Conservation (phyloP, 2,888 invertebrate genomes). For the Coelopa pilipes region DNA sequence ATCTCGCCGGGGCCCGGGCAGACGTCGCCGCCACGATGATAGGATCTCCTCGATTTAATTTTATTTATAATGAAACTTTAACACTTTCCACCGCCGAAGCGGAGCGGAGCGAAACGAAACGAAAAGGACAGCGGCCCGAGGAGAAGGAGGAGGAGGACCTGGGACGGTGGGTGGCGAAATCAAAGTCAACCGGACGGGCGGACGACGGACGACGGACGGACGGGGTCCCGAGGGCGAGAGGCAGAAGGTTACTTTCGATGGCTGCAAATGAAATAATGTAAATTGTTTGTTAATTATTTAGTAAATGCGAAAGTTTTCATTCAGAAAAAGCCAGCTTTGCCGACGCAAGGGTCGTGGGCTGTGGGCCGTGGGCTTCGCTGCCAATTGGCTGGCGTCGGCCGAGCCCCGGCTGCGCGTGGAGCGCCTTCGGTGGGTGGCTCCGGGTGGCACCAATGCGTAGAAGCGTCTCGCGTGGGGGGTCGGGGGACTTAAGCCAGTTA, state of each 20-base stretch:
- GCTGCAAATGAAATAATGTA: slow-evolving; percentile 29
- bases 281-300: slow-evolving; percentile 31
- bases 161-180: neutral
- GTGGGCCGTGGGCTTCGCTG: neutral
- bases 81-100: neutral
- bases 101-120: neutral
- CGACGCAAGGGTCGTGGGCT: neutral
- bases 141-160: neutral
- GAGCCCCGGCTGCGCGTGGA: neutral
- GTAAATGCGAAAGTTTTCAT: slow-evolving; percentile 14
- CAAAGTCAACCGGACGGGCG: neutral
- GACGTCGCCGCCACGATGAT: neutral
- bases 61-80: slow-evolving; percentile 7
- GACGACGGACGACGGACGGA: neutral
- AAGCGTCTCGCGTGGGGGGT: neutral
- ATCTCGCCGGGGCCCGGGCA: too few species aligned
- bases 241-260: slow-evolving; percentile 3
- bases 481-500: slow-evolving; percentile 28
- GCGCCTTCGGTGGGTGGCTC: slow-evolving; percentile 9
- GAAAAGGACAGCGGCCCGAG: neutral
- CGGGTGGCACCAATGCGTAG: neutral
- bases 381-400: neutral
- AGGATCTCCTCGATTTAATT: slow-evolving; percentile 7
- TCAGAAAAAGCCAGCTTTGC: neutral
- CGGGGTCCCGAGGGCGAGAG: neutral